Percentiles rank a stretch among this genome's conserved stretches.
These are phyloP conservation scores for Silurus asotus DNA, from an alignment of 2,113 vertebrate genomes.

Conservation along the genomic window DNA sequence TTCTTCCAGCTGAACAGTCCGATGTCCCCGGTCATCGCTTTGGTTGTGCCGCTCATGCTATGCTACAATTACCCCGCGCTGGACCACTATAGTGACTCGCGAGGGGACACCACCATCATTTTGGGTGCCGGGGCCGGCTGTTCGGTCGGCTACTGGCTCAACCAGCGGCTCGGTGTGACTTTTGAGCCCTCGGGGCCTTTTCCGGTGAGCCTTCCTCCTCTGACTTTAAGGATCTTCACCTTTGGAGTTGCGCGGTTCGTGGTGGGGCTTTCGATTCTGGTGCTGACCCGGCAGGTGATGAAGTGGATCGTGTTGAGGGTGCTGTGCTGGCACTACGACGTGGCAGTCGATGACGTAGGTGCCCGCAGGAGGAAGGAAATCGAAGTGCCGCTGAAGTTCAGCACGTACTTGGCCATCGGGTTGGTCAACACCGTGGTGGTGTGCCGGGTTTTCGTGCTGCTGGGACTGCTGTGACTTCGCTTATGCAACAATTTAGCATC, in stretches of 20 bases:
- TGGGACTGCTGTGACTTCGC: conserved; percentile 77
- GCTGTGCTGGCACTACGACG: conserved; percentile 75
- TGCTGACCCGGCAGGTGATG: conserved; percentile 74
- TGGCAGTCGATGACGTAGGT: conserved; percentile 63
- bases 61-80: conserved; percentile 87
- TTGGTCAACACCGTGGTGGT: conserved; percentile 79
- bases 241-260: conserved; percentile 65
- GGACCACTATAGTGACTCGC: conserved; percentile 87
- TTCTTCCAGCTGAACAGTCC: conserved; percentile 77
- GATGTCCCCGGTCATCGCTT: conserved; percentile 75
- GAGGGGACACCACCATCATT: conserved; percentile 90
- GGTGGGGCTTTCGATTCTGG: conserved; percentile 71
- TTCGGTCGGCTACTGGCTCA: conserved; percentile 86
- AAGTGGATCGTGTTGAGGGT: conserved; percentile 72
- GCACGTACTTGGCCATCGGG: conserved; percentile 83
- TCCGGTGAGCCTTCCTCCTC: conserved; percentile 67
- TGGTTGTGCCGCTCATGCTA: conserved; percentile 77
- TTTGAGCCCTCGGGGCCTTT: conserved; percentile 65
- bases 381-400: conserved; percentile 90
- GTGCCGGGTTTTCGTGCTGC: conserved; percentile 73
- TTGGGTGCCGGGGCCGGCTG: conserved; percentile 79
- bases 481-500: not conserved
- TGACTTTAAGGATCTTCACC: conserved; percentile 43
- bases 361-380: conserved; percentile 82
- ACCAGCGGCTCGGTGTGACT: conserved; percentile 66